These are phyloP conservation scores for Forpus xanthops DNA, from an alignment of 2,797 vertebrate genomes.

Conservation along the genomic window DNA sequence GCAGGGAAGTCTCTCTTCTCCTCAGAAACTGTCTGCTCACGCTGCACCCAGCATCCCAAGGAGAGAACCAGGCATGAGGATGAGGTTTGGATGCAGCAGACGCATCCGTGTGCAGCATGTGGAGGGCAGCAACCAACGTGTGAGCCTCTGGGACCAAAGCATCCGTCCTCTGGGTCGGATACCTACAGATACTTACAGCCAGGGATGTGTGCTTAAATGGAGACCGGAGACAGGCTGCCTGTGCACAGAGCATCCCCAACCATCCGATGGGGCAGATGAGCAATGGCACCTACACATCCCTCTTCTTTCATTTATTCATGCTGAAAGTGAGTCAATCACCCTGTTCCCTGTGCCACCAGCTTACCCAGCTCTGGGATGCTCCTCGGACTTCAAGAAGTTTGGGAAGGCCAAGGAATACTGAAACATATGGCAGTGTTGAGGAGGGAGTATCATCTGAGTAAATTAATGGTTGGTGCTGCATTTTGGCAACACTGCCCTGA, in stretches of 20 bases:
- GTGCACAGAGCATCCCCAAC: neutral
- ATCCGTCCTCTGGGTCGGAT: accelerated
- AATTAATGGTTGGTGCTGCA: neutral
- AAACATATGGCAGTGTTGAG: neutral
- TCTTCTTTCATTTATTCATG: neutral
- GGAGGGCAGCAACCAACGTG: neutral
- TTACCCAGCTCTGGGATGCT: neutral
- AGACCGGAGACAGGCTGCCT: neutral
- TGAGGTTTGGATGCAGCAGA: neutral
- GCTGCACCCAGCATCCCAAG: accelerated
- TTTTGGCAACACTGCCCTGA: neutral
- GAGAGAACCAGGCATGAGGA: accelerated
- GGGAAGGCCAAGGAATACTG: neutral
- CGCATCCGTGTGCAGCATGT: accelerated
- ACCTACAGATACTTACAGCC: neutral
- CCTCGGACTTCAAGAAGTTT: neutral
- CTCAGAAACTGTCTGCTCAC: neutral
- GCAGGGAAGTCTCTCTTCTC: neutral
- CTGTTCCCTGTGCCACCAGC: neutral
- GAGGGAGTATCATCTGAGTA: neutral
- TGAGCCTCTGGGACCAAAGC: neutral
- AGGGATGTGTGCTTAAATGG: accelerated
- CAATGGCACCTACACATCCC: neutral
- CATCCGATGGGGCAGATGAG: neutral
- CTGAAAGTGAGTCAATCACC: accelerated